phyloP scores from a whole-genome alignment of 2,888 invertebrate species.

The Coecobrya sp. region DNA sequence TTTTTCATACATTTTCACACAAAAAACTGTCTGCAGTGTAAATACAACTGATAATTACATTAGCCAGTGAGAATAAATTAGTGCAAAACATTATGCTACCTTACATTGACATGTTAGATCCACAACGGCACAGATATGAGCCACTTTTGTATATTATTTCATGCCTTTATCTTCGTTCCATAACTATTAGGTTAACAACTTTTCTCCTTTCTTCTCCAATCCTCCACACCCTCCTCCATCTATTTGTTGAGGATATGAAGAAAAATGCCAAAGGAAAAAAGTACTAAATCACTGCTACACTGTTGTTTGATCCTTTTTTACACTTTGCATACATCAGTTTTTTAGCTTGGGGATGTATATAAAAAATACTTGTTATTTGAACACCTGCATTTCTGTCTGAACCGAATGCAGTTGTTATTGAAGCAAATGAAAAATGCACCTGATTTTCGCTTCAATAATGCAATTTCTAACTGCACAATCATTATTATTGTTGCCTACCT shows the following conservation, averaged over 20 bases:
- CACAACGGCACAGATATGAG: neutral
- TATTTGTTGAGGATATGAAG: constrained; percentile 26
- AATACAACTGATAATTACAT: constrained; percentile 14
- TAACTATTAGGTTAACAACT: constrained; percentile 1
- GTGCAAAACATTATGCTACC: constrained; percentile 11
- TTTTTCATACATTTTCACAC: neutral
- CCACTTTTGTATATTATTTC: neutral
- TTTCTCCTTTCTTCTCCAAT: constrained; percentile 15
- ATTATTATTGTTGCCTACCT: constrained; percentile 22
- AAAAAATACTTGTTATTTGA: constrained; percentile 41
- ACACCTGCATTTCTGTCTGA: constrained; percentile 32
- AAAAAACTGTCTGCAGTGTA: neutral
- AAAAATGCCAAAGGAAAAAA: constrained; percentile 66
- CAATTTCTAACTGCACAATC: constrained; percentile 27
- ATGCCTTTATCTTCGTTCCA: neutral
- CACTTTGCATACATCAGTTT: constrained; percentile 20
- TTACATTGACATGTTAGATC: neutral
- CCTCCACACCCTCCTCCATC: constrained; percentile 66
- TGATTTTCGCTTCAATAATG: neutral
- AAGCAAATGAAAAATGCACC: constrained; percentile 19
- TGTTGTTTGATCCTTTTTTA: neutral
- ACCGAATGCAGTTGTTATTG: neutral
- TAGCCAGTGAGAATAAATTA: constrained; percentile 12
- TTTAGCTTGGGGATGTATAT: constrained; percentile 41
- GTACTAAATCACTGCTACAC: constrained; percentile 51